phyloP scores from a whole-genome alignment of 2,113 vertebrate genomes.

The Leucopsar rothschildi region DNA sequence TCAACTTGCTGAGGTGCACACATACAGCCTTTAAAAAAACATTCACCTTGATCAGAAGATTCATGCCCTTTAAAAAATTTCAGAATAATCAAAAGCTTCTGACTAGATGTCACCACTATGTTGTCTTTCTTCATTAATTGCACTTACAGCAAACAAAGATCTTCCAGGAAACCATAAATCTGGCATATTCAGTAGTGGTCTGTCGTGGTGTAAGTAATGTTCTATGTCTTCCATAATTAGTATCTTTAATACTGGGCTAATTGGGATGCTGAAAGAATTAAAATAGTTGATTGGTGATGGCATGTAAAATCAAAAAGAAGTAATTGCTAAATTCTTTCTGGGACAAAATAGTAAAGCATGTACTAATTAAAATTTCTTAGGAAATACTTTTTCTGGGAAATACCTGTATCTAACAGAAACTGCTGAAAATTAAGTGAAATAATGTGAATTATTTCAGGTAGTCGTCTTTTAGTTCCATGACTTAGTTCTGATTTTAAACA shows the following conservation, averaged over 20 bases:
- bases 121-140: slow-evolving; percentile 25
- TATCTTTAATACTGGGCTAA: background rate
- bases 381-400: background rate
- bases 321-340: background rate
- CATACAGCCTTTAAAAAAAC: background rate
- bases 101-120: background rate
- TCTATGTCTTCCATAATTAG: background rate
- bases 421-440: background rate
- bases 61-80: slow-evolving; percentile 2
- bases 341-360: background rate
- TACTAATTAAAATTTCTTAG: background rate
- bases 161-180: background rate
- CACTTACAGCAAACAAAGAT: background rate
- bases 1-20: background rate
- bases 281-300: background rate
- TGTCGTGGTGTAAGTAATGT: background rate
- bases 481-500: background rate
- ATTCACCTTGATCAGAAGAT: slow-evolving; percentile 5
- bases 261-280: background rate
- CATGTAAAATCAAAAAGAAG: background rate
- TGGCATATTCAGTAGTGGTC: background rate
- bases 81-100: slow-evolving; percentile 7
- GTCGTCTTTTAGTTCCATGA: background rate
- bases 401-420: background rate
- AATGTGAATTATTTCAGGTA: background rate